Evolutionary conservation across 2,113 vertebrate species (phyloP).

Genomic region (Odocoileus hemionus): DNA sequence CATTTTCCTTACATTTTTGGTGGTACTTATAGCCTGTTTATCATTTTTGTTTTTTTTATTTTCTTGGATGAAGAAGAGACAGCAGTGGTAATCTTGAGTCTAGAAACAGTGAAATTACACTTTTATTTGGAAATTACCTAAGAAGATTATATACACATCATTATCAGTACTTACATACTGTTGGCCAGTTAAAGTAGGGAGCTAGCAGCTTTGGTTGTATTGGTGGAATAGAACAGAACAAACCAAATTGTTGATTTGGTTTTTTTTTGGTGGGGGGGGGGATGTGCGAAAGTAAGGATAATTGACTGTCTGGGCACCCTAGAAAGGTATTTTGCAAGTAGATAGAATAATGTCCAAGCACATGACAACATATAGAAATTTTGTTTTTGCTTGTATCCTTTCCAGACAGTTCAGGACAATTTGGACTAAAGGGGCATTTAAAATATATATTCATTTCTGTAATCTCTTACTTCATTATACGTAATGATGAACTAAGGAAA

Average conservation of each 20-base stretch:
- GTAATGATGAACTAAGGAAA: not conserved
- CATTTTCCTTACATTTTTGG: not conserved
- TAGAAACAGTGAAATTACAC: slow-evolving; percentile 1
- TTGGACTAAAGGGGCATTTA: not conserved
- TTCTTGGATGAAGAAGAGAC: not conserved
- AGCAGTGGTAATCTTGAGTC: not conserved
- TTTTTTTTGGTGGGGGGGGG: not conserved
- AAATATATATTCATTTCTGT: slow-evolving; percentile 23
- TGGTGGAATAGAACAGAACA: not conserved
- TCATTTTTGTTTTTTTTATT: slow-evolving; percentile 12
- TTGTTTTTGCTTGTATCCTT: not conserved
- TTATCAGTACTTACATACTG: not conserved
- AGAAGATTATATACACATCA: not conserved
- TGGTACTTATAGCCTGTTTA: not conserved
- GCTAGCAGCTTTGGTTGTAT: not conserved
- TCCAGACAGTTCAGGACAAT: not conserved
- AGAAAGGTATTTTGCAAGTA: not conserved
- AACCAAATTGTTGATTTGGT: not conserved
- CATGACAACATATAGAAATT: not conserved
- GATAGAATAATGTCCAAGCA: not conserved
- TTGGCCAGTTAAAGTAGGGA: not conserved
- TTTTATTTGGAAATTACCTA: slow-evolving; percentile 17
- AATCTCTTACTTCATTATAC: not conserved
- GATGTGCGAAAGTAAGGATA: not conserved
- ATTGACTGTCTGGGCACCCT: not conserved